Percentiles rank a stretch among this genome's conserved stretches.
Evolutionary conservation across 2,888 invertebrate genomes (phyloP).

Genomic region (Lasioglossum figueresi): DNA sequence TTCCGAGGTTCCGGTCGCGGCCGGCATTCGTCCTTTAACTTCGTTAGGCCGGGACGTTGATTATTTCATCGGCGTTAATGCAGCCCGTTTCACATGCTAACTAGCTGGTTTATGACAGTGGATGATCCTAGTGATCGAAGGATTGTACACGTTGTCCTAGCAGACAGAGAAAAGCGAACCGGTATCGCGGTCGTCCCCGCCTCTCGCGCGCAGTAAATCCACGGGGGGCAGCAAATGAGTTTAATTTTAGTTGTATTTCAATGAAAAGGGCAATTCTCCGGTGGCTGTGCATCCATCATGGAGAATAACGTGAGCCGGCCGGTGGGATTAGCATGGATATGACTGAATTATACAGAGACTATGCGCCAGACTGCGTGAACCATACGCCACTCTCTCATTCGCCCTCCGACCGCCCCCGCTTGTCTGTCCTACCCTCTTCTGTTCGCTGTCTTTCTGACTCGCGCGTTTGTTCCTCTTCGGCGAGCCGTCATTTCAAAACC

Average conservation of each 20-base stretch:
- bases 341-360: conserved; percentile 82
- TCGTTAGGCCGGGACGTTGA: neutral
- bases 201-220: conserved; percentile 62
- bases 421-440: conserved; percentile 37
- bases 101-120: neutral
- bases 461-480: conserved; percentile 72
- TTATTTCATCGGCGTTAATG: neutral
- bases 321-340: conserved; percentile 82
- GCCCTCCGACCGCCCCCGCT: conserved; percentile 19
- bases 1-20: neutral
- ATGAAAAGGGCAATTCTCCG: conserved; percentile 81
- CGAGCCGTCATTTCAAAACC: conserved; percentile 77
- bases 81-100: neutral
- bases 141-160: neutral
- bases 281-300: conserved; percentile 80
- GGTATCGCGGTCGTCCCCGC: conserved; percentile 15
- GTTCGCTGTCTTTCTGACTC: conserved; percentile 58
- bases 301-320: conserved; percentile 78
- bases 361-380: conserved; percentile 81
- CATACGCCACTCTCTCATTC: conserved; percentile 73
- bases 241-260: conserved; percentile 82
- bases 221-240: conserved; percentile 77
- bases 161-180: conserved; percentile 21
- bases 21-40: neutral
- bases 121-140: neutral